Evolutionary conservation across 2,797 vertebrate genomes (phyloP), one percentile per base, ranked within the genome.

Genomic region (Takifugu rubripes): DNA sequence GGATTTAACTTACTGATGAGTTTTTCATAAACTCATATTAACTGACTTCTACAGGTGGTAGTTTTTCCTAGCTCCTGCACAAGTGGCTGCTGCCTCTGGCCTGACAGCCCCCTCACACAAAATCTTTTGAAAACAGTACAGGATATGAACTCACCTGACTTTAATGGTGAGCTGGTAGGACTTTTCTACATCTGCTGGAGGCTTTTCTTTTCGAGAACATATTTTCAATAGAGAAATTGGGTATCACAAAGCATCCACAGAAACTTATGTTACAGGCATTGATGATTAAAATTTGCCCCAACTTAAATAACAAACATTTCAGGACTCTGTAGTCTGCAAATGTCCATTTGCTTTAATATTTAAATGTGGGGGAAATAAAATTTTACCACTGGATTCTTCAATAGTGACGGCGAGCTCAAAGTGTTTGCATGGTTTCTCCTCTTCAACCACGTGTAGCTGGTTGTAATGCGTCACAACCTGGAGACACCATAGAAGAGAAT

Each of bases 401-500:
- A 91, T 79, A 0, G 77, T 43, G 2, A 92, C 86, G 0, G 55
- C 75, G 61, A 92, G 82, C n/a, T 91, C 86, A 74, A 92, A 92
- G 63, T 89, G 16, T 0, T 70, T 49, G 52, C 91, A 92, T 10
- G 70, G 56, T 0, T 1, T 61, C 25, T 81, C 87, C 60, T 88
- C 85, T 1, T 87, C 85, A 29, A 76, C 82, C 10, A 88, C 86
- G 2, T 86, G 87, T 21, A 92, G 62, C 73, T 91, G 87, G 69
- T 92, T 90, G 78, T 92, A 92, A 61, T 87, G 64, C 1, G 90
- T 92, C 79, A 91, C 85, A 10, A 92, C 84, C 91, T 92, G 53
- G 3, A 56, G 29, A 26, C 26, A 52, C 29, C 51, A 48, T n/a
- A 44, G 8, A 54, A 2, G 33, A 51, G 2, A 52, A 0, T 31